These are phyloP conservation scores for Crepidodera aurea DNA, from an alignment of 2,888 invertebrate genomes.

Conservation along the genomic window DNA sequence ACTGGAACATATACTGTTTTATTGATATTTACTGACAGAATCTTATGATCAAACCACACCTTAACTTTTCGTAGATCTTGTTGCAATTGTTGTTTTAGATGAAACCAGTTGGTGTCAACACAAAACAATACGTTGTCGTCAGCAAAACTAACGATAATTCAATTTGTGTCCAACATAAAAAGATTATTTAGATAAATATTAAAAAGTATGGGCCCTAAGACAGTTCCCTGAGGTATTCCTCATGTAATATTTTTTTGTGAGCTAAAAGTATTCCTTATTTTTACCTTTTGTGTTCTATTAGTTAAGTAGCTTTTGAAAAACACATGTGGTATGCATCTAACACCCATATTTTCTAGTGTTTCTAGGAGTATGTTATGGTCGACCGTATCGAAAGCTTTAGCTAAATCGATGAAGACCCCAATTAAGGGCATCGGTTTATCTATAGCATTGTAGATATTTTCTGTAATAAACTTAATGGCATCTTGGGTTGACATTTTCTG, in stretches of 20 bases:
- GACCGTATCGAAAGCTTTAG: constrained; percentile 1
- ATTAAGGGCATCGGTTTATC: neutral
- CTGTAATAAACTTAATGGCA: neutral
- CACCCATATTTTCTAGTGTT: neutral
- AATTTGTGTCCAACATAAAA: too few species aligned
- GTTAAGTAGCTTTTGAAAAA: neutral
- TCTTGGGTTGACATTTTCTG: neutral
- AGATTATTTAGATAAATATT: too few species aligned
- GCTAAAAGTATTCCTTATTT: neutral
- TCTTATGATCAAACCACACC: too few species aligned
- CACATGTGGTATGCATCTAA: neutral
- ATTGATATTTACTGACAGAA: too few species aligned
- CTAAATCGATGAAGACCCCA: neutral
- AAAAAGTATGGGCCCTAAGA: too few species aligned
- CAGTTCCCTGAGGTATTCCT: too few species aligned
- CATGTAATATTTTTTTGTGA: neutral
- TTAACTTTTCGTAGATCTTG: too few species aligned
- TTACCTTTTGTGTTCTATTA: constrained; percentile 3
- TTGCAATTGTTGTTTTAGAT: too few species aligned
- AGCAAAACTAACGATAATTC: too few species aligned
- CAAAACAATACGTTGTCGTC: too few species aligned
- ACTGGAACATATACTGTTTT: too few species aligned
- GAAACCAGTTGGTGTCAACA: too few species aligned
- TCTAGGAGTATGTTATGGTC: neutral
- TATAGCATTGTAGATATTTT: neutral